Percentiles rank a stretch among this genome's conserved stretches.
Evolutionary conservation across 2,113 vertebrate genomes (phyloP).

Genomic region (human (Homo sapiens)): DNA sequence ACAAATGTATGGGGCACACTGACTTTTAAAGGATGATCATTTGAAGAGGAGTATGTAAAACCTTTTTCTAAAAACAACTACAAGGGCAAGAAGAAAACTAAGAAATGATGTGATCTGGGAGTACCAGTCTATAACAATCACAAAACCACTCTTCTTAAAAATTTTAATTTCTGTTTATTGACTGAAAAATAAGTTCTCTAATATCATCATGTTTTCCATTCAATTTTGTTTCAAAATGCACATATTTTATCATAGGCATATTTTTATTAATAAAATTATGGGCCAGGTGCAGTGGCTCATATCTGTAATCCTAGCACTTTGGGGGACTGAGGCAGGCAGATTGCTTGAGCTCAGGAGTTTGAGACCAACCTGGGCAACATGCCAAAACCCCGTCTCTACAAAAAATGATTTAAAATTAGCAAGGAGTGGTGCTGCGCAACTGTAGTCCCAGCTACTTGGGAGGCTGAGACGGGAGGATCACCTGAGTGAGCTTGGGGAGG

Average conservation of each 20-base stretch:
- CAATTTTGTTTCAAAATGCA: background rate
- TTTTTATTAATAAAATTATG: slow-evolving; percentile 18
- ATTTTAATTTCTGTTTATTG: background rate
- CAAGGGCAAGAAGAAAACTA: background rate
- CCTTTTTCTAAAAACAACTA: background rate
- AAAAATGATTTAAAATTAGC: no score
- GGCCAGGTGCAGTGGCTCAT: no score
- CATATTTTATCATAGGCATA: background rate
- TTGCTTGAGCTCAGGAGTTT: no score
- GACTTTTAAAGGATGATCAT: background rate
- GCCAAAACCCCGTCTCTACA: no score
- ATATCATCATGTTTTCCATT: background rate
- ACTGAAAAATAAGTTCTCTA: background rate
- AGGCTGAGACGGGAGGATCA: no score
- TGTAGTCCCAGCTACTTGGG: no score
- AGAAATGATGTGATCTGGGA: background rate
- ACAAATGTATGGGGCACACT: background rate
- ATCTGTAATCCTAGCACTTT: no score
- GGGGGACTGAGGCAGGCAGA: no score
- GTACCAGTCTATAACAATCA: background rate
- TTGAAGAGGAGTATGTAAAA: background rate
- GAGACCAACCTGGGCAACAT: no score
- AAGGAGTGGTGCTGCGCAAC: no score
- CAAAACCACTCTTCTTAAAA: background rate
- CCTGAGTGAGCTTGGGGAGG: no score